Base-by-base conservation (phyloP, 2,888 invertebrate species). In the Mimumesa dahlbomi region DNA sequence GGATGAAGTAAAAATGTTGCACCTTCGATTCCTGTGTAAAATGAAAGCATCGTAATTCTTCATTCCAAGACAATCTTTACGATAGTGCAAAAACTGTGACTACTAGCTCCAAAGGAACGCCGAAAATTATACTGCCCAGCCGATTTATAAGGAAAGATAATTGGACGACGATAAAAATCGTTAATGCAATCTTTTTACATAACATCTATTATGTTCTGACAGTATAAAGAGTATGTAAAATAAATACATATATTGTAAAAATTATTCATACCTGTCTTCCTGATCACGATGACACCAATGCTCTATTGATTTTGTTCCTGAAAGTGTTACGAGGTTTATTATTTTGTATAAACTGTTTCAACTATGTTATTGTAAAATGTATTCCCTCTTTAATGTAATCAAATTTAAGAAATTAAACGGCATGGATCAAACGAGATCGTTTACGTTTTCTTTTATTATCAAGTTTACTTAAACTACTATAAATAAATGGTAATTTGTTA, bases 21-120 rank as follows among this genome's bases (percentile, higher is more conserved):
- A 95, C 77, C 90, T 96, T 68, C 91, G 94, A 61, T 94, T 93
- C 86, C 92, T 96, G 57, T 96, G 96, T 90, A 95, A 95, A 90
- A 95, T 95, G 94, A 87, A 89, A 58, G 71, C 79, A 2, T 45
- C 82, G 45, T 75, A 79, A 77, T 67, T 57, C 29, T 59, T 31
- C 54, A 59, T 72, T 71, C 71, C 72, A 40, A 61, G 7, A 14
- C 13, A 31, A 34, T 18, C 19, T n/a, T 34, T 4, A 11, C n/a
- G 0, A n/a, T 3, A 7, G 34, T 7, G n/a, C 34, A 11, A 11
- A 34, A 0, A 9, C 4, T 34, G 34, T 34, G 1, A 4, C 0
- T 4, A n/a, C 34, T n/a, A 34, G 4, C n/a, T 34, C 3, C n/a
- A 14, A 6, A 36, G 1, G 14, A 21, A 31, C 9, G 7, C 1